A percentile compares a stretch with the other conserved stretches of the same genome.
Conservation (phyloP, 2,888 invertebrate species). For the Synanthedon vespiformis region DNA sequence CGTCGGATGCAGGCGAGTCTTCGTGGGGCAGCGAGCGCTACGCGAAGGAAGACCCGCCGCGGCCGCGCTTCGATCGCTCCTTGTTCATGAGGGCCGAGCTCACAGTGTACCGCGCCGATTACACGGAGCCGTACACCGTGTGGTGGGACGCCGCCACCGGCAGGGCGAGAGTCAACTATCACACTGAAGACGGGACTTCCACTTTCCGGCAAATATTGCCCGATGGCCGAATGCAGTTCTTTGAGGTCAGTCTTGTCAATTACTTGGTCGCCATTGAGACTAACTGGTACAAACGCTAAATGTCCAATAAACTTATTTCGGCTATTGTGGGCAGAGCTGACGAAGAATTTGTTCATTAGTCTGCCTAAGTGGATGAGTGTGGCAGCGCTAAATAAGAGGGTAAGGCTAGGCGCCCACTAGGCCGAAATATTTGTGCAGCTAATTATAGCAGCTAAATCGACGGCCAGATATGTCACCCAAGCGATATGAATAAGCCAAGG, state of each 20-base stretch:
- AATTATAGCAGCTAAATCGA: no score
- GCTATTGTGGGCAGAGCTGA: background rate
- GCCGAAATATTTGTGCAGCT: no score
- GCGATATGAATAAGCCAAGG: no score
- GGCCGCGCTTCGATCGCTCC: conserved; percentile 29
- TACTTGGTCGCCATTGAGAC: no score
- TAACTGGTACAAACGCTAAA: background rate
- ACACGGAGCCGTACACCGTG: conserved; percentile 37
- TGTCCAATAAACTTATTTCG: background rate
- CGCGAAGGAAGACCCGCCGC: conserved; percentile 12
- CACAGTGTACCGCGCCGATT: conserved; percentile 37
- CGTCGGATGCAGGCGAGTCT: background rate
- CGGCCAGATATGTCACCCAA: no score
- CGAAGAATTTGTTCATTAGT: background rate
- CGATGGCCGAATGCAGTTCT: conserved; percentile 26
- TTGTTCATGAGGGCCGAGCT: conserved; percentile 30
- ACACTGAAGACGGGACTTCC: conserved; percentile 29
- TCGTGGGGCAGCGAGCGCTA: background rate
- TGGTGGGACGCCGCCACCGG: conserved; percentile 46
- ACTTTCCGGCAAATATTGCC: conserved; percentile 24
- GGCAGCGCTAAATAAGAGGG: background rate
- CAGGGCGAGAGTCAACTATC: conserved; percentile 34
- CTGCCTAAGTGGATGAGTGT: background rate
- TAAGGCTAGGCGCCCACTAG: no score
- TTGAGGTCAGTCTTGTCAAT: conserved; percentile 20